Evolutionary conservation across 2,113 vertebrate genomes (phyloP).

Genomic region (Calidris pygmaea): DNA sequence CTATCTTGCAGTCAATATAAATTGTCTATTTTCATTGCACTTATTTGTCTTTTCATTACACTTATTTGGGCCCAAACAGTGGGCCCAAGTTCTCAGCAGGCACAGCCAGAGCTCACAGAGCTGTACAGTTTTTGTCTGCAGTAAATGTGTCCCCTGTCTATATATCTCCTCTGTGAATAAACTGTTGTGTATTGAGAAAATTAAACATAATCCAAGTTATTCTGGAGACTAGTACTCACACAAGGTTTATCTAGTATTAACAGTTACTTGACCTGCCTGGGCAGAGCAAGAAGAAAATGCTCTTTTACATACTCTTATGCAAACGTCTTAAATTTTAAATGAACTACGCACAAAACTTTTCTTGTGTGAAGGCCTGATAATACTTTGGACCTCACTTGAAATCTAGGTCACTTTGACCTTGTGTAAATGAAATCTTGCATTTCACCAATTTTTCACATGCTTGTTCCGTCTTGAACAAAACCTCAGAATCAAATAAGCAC

Average conservation of each 20-base stretch:
- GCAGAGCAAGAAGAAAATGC: constrained; percentile 51
- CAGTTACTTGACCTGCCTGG: constrained; percentile 56
- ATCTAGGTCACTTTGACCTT: constrained; percentile 78
- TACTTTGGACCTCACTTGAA: constrained; percentile 70
- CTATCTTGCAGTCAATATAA: background rate
- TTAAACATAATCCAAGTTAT: constrained; percentile 10
- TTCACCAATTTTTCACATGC: constrained; percentile 71
- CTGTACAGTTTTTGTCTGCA: background rate
- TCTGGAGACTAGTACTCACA: constrained; percentile 30
- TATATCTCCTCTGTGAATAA: background rate
- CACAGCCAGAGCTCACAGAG: background rate
- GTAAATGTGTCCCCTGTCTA: background rate
- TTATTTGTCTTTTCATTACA: background rate
- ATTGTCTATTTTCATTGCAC: background rate
- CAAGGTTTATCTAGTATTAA: constrained; percentile 52
- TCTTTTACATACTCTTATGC: constrained; percentile 55
- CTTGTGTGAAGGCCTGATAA: constrained; percentile 57
- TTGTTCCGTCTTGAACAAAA: constrained; percentile 70
- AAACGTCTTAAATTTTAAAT: constrained; percentile 61
- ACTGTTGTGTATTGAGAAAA: background rate
- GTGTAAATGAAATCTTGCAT: constrained; percentile 76
- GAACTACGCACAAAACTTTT: constrained; percentile 63
- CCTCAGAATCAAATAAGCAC: constrained; percentile 71
- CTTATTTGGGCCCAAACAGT: background rate
- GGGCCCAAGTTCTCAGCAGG: background rate